Evolutionary conservation across 2,113 vertebrate genomes (phyloP).

Genomic region (Haemorhous mexicanus): DNA sequence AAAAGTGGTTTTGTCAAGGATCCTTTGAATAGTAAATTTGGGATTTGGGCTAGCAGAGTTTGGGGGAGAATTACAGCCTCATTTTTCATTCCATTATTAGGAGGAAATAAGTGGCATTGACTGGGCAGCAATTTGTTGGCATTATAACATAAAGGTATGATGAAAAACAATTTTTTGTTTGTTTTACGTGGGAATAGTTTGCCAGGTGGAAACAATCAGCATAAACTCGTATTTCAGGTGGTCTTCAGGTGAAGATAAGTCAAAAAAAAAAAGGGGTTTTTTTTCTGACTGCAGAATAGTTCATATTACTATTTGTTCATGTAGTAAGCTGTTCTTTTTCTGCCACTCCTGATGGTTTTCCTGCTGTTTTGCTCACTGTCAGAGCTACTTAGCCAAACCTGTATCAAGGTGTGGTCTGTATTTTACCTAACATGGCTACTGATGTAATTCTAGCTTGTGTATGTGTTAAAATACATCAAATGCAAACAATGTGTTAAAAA

Average conservation of each 20-base stretch:
- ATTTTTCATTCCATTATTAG: background rate
- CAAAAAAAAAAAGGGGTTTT: background rate
- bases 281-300: background rate
- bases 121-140: background rate
- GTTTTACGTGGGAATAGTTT: background rate
- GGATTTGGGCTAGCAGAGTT: background rate
- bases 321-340: background rate
- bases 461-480: background rate
- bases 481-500: background rate
- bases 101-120: background rate
- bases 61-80: background rate
- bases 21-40: background rate
- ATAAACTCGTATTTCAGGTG: background rate
- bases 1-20: background rate
- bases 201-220: background rate
- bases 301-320: background rate
- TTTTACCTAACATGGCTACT: background rate
- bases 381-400: background rate
- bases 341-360: background rate
- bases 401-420: background rate
- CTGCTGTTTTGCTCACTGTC: background rate
- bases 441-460: background rate
- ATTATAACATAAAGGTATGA: background rate
- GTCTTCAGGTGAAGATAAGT: background rate
- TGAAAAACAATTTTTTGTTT: background rate